Evolutionary conservation across 2,888 invertebrate genomes (phyloP).

Genomic region (Hemicrepidius hirtus): DNA sequence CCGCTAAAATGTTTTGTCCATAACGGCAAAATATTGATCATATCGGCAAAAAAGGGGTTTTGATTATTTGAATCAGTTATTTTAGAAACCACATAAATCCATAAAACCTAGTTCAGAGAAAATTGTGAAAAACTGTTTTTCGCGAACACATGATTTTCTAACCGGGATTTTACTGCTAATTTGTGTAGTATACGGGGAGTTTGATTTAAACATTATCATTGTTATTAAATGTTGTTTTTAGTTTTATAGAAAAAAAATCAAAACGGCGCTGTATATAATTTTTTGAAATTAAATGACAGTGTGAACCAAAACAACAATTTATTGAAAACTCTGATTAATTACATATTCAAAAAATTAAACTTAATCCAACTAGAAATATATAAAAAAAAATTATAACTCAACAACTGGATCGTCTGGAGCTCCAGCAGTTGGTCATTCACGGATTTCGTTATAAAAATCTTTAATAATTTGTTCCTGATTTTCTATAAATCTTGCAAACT

Average conservation of each 20-base stretch:
- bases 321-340: neutral
- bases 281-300: neutral
- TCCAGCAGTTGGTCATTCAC: slow-evolving; percentile 19
- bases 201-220: neutral
- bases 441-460: slow-evolving; percentile 26
- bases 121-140: neutral
- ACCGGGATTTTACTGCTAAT: too few species aligned
- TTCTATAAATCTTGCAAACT: slow-evolving; percentile 11
- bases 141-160: neutral
- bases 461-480: neutral
- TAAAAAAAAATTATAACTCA: slow-evolving; percentile 3
- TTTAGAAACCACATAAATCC: neutral
- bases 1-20: too few species aligned
- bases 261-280: neutral
- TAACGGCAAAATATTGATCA: too few species aligned
- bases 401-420: neutral
- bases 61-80: slow-evolving; percentile 5
- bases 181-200: neutral
- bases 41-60: too few species aligned
- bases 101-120: neutral
- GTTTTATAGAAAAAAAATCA: neutral
- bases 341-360: neutral
- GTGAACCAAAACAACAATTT: neutral
- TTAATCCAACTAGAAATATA: too few species aligned
- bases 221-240: neutral